Evolutionary conservation across 2,113 vertebrate genomes (phyloP).

Genomic region (Mastomys natalensis): DNA sequence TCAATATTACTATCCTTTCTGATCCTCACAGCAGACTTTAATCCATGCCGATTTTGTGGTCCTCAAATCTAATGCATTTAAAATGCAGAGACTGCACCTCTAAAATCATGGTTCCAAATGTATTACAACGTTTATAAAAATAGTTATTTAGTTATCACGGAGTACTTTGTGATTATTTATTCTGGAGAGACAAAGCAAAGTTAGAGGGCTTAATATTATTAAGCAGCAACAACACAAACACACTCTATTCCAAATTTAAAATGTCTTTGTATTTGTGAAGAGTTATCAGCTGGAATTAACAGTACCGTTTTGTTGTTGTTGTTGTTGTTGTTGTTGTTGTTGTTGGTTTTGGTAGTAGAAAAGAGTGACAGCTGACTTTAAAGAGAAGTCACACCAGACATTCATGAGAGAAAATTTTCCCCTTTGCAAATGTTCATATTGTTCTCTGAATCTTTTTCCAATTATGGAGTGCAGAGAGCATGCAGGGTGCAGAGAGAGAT

Average conservation of each 20-base stretch:
- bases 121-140: slow-evolving; percentile 66
- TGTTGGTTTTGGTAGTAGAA: slow-evolving; percentile 65
- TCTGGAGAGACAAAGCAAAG: slow-evolving; percentile 68
- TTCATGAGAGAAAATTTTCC: slow-evolving; percentile 40
- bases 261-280: slow-evolving; percentile 54
- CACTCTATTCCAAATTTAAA: slow-evolving; percentile 66
- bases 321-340: too few species aligned
- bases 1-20: not conserved
- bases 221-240: slow-evolving; percentile 7
- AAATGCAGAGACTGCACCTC: not conserved
- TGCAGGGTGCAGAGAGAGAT: slow-evolving; percentile 30
- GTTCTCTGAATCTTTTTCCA: slow-evolving; percentile 61
- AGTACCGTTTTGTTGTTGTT: slow-evolving; percentile 65
- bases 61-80: not conserved
- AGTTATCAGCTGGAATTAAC: slow-evolving; percentile 70
- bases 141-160: slow-evolving; percentile 62
- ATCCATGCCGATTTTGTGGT: not conserved
- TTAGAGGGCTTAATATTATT: slow-evolving; percentile 53
- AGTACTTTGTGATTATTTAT: not conserved
- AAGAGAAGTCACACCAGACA: slow-evolving; percentile 50
- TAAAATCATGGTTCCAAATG: slow-evolving; percentile 5
- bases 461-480: slow-evolving; percentile 32
- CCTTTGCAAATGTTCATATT: slow-evolving; percentile 59
- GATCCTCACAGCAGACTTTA: not conserved
- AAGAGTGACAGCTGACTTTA: slow-evolving; percentile 68